Percentiles rank a stretch among this genome's conserved stretches.
These are phyloP conservation scores for Rhinopithecus roxellana DNA, from an alignment of 2,113 vertebrate genomes.

Conservation along the genomic window DNA sequence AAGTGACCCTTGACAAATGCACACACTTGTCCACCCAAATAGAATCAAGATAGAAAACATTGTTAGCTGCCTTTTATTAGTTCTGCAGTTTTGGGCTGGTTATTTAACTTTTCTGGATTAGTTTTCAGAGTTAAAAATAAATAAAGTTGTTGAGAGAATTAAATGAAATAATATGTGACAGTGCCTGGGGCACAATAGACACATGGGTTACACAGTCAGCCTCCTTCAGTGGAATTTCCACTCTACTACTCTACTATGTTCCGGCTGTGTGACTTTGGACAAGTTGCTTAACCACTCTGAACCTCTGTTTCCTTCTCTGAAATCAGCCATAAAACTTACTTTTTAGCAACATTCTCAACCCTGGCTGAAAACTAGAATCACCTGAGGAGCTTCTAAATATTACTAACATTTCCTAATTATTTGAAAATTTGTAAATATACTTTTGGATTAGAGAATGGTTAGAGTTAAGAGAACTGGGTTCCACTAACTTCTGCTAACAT, in stretches of 20 bases:
- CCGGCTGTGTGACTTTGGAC: background rate
- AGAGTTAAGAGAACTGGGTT: background rate
- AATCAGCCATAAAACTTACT: background rate
- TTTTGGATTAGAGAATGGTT: background rate
- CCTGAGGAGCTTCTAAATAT: background rate
- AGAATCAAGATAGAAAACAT: background rate
- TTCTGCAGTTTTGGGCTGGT: background rate
- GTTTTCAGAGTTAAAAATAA: background rate
- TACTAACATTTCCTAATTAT: background rate
- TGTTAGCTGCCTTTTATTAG: background rate
- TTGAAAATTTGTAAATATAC: background rate
- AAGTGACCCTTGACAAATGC: background rate
- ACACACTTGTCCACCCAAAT: background rate
- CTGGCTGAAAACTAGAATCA: background rate
- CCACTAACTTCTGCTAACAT: too few relatives aligned
- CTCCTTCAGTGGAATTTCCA: too few relatives aligned
- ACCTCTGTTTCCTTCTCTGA: background rate
- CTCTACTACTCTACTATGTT: too few relatives aligned
- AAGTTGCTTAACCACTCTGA: background rate
- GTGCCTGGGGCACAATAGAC: background rate
- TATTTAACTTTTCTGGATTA: background rate
- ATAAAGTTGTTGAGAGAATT: background rate
- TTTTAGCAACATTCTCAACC: background rate
- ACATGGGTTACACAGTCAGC: too few relatives aligned
- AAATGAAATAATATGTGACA: background rate